Percentiles rank a stretch among this genome's conserved stretches.
phyloP scores from a whole-genome alignment of 2,797 vertebrate genomes.

The Microhierax caerulescens region DNA sequence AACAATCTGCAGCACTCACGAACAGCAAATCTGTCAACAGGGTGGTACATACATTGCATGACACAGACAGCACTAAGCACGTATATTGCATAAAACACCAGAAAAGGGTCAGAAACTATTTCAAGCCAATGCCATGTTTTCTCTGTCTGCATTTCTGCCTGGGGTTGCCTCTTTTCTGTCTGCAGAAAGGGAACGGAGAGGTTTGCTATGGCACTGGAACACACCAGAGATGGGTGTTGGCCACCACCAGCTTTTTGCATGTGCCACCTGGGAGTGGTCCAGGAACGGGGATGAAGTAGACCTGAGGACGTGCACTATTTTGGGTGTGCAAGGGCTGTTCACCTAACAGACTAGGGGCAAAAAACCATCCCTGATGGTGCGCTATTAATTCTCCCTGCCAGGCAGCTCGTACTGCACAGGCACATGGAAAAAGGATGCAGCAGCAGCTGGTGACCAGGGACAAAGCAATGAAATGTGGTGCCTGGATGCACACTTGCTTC shows the following conservation, averaged over 20 bases:
- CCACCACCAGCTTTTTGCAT: neutral
- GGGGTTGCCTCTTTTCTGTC: neutral
- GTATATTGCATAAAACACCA: neutral
- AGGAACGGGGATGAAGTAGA: neutral
- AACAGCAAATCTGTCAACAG: conserved; percentile 38
- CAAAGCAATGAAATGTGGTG: neutral
- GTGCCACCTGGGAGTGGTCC: neutral
- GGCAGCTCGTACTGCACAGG: neutral
- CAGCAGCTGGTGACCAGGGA: neutral
- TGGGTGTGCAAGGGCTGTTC: neutral
- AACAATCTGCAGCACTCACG: conserved; percentile 34
- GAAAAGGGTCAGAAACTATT: neutral
- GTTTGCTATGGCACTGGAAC: accelerated
- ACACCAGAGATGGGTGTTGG: neutral
- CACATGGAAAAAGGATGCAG: neutral
- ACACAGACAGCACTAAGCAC: conserved; percentile 22
- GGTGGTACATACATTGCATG: neutral
- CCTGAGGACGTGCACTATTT: neutral
- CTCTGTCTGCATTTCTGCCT: neutral
- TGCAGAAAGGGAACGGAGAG: neutral
- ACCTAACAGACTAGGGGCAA: accelerated
- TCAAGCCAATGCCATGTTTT: neutral
- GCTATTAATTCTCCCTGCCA: neutral
- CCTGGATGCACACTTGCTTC: neutral
- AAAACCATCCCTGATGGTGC: neutral